Evolutionary conservation across 2,113 vertebrate genomes (phyloP).

Genomic region (Hemicordylus capensis): DNA sequence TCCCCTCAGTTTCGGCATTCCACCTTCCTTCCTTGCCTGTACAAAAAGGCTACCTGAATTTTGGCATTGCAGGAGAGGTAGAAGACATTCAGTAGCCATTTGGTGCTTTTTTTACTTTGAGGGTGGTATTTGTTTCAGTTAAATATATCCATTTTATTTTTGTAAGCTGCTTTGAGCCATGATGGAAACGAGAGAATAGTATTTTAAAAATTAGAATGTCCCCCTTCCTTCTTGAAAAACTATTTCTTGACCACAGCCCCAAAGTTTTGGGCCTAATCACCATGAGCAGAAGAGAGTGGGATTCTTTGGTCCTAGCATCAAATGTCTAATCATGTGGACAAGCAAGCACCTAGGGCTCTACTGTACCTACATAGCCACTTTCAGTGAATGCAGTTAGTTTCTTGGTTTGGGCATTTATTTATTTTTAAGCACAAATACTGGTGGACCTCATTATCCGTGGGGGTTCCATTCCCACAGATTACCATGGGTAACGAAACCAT

Average conservation of each 20-base stretch:
- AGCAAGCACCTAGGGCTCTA: no score
- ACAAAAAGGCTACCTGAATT: not conserved
- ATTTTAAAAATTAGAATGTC: not conserved
- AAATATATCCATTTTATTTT: not conserved
- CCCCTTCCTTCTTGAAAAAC: not conserved
- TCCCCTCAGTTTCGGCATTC: not conserved
- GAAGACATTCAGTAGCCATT: not conserved
- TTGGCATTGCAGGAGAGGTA: not conserved
- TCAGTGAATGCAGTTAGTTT: accelerated
- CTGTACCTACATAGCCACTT: not conserved
- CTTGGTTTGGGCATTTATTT: accelerated
- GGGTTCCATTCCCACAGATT: no score
- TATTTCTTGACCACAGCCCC: no score
- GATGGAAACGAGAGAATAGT: no score
- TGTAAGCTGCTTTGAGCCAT: not conserved
- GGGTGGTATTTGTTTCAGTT: not conserved
- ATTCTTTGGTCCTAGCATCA: not conserved
- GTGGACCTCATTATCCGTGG: no score
- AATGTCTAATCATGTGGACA: not conserved
- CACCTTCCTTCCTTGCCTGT: not conserved
- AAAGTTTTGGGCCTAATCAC: no score
- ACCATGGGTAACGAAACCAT: no score
- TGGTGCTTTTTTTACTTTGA: not conserved
- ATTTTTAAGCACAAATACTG: not conserved
- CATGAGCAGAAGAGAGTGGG: not conserved